Percentiles rank a stretch among this genome's conserved stretches.
Evolutionary conservation across 2,888 invertebrate species (phyloP).

Genomic region (Meliscaeva auricollis): DNA sequence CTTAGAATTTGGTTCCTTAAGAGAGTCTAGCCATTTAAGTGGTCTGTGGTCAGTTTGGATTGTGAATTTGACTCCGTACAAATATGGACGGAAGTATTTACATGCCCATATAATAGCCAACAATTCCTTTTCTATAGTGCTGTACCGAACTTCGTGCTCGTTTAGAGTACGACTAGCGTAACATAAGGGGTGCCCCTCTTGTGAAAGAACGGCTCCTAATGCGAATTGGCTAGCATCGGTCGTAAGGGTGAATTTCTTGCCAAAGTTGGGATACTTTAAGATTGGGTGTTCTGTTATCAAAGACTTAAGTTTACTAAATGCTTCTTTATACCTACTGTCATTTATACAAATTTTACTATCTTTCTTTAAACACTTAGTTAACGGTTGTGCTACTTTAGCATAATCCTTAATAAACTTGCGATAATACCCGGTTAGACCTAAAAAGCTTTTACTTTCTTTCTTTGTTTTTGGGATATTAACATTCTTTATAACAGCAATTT

Average conservation of each 20-base stretch:
- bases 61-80: slow-evolving; percentile 77
- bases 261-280: neutral
- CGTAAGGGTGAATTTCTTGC: neutral
- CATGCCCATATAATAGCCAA: slow-evolving; percentile 23
- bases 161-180: too few species aligned
- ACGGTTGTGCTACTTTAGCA: neutral
- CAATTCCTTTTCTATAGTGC: slow-evolving; percentile 27
- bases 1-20: slow-evolving; percentile 4
- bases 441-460: neutral
- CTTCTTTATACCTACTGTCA: neutral
- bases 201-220: too few species aligned
- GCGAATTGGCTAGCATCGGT: too few species aligned
- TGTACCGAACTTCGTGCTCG: neutral
- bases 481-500: neutral
- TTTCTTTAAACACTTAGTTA: neutral
- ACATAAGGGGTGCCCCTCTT: too few species aligned
- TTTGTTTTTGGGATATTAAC: neutral
- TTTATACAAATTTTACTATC: neutral
- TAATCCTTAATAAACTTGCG: neutral
- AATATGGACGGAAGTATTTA: slow-evolving; percentile 28
- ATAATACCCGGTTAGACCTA: slow-evolving; percentile 4
- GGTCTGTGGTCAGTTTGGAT: slow-evolving; percentile 80
- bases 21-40: neutral
- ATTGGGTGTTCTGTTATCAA: neutral
- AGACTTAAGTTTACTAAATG: neutral